phyloP scores from a whole-genome alignment of 2,888 invertebrate genomes.

The Parasteatoda lunata region DNA sequence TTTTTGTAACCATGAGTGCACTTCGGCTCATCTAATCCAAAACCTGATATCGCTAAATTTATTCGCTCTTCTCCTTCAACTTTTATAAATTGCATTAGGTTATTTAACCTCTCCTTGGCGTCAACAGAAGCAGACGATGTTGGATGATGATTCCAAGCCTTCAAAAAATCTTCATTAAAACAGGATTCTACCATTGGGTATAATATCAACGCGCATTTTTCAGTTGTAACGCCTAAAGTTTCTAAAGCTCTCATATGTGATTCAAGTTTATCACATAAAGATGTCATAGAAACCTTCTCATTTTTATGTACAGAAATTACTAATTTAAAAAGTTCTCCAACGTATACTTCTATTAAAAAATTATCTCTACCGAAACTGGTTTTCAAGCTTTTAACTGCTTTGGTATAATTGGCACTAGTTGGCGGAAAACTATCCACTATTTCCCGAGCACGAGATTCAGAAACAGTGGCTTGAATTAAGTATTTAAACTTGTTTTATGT shows the following conservation, averaged over 20 bases:
- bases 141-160: not conserved
- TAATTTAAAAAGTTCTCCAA: not conserved
- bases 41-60: not conserved
- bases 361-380: not conserved
- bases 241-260: too few species aligned
- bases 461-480: too few species aligned
- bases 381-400: not conserved
- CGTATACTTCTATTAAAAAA: not conserved
- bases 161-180: not conserved
- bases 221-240: not conserved
- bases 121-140: not conserved
- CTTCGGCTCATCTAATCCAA: not conserved
- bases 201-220: not conserved
- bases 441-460: too few species aligned
- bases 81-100: not conserved
- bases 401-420: too few species aligned
- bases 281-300: too few species aligned
- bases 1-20: too few species aligned
- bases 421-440: too few species aligned
- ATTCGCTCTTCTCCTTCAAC: not conserved
- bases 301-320: too few species aligned
- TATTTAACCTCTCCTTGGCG: not conserved
- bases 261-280: too few species aligned
- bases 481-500: too few species aligned
- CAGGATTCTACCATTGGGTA: not conserved